Percentiles rank a stretch among this genome's conserved stretches.
Conservation (phyloP, 2,797 vertebrate genomes). For the Yasuhikotakia modesta region DNA sequence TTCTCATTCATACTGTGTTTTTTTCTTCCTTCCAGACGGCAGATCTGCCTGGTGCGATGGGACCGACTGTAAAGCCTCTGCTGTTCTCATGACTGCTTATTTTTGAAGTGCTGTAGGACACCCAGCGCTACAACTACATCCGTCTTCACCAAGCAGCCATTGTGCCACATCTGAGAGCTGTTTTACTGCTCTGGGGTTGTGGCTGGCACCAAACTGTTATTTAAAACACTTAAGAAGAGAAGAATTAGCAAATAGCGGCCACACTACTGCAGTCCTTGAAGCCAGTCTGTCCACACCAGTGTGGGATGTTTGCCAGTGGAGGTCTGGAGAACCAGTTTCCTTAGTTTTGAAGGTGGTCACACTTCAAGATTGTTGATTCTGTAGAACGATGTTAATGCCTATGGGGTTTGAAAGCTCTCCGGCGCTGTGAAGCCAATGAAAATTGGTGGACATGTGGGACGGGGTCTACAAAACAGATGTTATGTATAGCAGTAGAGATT, state of each 20-base stretch:
- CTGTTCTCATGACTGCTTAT: conserved; percentile 55
- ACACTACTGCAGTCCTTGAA: conserved; percentile 23
- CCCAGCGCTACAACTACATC: conserved; percentile 39
- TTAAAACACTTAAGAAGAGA: conserved; percentile 48
- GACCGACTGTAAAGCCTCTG: conserved; percentile 48
- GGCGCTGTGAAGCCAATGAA: background rate
- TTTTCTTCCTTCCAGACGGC: conserved; percentile 46
- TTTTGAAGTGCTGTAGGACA: conserved; percentile 44
- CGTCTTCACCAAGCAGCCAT: conserved; percentile 34
- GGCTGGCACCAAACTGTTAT: conserved; percentile 49
- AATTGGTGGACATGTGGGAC: conserved; percentile 9
- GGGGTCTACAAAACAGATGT: conserved; percentile 7
- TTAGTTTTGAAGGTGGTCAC: background rate
- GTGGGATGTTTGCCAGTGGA: conserved; percentile 36
- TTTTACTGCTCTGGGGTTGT: conserved; percentile 26
- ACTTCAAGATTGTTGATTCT: conserved; percentile 23
- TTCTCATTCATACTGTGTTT: conserved; percentile 21
- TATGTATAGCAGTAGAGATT: background rate
- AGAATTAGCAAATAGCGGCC: conserved; percentile 44
- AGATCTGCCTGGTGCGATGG: conserved; percentile 56
- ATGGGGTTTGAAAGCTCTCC: background rate
- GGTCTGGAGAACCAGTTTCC: conserved; percentile 22
- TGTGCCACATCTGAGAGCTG: conserved; percentile 48
- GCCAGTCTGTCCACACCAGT: conserved; percentile 14
- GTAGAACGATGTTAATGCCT: background rate